These are phyloP conservation scores for Gerris buenoi DNA, from an alignment of 1,140 invertebrate genomes.

Conservation along the genomic window DNA sequence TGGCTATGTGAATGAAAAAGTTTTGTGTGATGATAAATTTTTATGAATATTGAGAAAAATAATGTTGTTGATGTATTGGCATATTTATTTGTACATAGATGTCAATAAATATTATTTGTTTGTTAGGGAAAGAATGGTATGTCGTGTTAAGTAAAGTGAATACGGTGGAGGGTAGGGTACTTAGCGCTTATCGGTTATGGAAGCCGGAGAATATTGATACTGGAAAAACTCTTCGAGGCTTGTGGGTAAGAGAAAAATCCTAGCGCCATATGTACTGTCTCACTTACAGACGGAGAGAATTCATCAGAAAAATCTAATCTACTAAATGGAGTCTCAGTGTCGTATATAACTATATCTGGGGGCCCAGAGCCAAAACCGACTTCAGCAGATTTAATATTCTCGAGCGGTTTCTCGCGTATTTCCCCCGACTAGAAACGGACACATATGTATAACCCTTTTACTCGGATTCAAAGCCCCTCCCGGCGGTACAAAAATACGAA, in stretches of 20 bases:
- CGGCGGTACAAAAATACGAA: not conserved
- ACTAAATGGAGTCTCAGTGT: not conserved
- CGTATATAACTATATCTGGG: not conserved
- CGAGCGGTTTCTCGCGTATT: not conserved
- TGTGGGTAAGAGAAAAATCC: not conserved
- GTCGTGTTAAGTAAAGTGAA: not conserved
- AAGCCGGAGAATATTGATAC: not conserved
- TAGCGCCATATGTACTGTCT: conserved; percentile 1
- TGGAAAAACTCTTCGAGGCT: too few relatives aligned
- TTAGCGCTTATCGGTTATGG: not conserved
- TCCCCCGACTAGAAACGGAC: not conserved
- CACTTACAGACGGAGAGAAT: not conserved
- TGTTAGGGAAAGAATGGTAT: not conserved
- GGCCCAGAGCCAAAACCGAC: not conserved
- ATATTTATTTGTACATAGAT: not conserved
- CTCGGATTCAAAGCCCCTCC: not conserved
- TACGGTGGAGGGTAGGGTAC: not conserved
- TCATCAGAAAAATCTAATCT: conserved; percentile 6
- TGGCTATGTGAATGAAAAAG: too few relatives aligned
- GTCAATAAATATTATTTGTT: not conserved
- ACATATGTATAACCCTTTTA: conserved; percentile 4
- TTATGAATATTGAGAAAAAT: too few relatives aligned
- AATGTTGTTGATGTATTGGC: too few relatives aligned
- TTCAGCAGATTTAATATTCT: conserved; percentile 4
- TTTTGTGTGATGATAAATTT: too few relatives aligned